phyloP scores from a whole-genome alignment of 1,140 invertebrate species.

The Chrysopa pallens region DNA sequence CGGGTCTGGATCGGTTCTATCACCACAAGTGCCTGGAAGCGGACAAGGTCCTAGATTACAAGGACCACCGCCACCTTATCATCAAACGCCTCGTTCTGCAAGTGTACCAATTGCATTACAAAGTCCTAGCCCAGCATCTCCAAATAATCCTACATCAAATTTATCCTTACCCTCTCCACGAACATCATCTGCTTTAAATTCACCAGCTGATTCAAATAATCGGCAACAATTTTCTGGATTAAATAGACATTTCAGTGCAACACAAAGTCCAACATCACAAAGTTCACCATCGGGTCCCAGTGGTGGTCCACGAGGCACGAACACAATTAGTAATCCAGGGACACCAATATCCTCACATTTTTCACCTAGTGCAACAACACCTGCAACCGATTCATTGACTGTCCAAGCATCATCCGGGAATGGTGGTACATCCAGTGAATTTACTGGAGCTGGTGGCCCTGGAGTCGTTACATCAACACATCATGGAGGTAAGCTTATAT shows the following conservation, averaged over 20 bases:
- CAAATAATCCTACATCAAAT: conserved; percentile 49
- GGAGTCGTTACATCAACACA: too few species aligned
- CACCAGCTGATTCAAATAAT: conserved; percentile 39
- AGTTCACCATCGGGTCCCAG: conserved; percentile 28
- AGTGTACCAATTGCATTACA: conserved; percentile 65
- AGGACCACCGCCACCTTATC: conserved; percentile 75
- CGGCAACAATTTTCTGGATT: conserved; percentile 27
- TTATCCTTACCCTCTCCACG: conserved; percentile 50
- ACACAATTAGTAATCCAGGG: conserved; percentile 47
- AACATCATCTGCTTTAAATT: conserved; percentile 48
- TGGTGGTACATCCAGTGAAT: too few species aligned
- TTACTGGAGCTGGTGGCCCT: too few species aligned
- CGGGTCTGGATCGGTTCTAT: conserved; percentile 7
- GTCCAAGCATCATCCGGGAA: too few species aligned
- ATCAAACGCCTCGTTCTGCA: conserved; percentile 61
- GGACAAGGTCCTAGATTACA: conserved; percentile 42
- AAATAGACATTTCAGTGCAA: conserved; percentile 29
- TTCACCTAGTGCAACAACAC: conserved; percentile 31
- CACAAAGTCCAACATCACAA: conserved; percentile 40
- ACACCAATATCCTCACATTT: conserved; percentile 46
- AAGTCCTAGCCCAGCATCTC: conserved; percentile 49
- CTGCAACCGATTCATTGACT: too few species aligned
- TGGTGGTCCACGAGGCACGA: conserved; percentile 8
- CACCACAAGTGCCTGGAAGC: conserved; percentile 28
- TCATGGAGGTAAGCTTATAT: too few species aligned